Percentiles rank a stretch among this genome's conserved stretches.
These are phyloP conservation scores for Ophion slaviceki DNA, from an alignment of 2,888 invertebrate species.

Conservation along the genomic window DNA sequence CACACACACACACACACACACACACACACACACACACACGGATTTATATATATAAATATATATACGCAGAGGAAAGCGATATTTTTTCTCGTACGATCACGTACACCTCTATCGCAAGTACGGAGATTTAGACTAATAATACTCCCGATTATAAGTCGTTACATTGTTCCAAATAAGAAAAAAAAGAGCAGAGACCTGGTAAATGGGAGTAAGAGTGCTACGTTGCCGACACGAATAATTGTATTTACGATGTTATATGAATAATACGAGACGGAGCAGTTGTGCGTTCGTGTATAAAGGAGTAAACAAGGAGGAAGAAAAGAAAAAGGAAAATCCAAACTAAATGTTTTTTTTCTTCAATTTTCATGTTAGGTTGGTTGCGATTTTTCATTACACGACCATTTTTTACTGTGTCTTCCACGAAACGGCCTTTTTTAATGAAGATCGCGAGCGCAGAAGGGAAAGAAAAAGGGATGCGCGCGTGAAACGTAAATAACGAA, in stretches of 20 bases:
- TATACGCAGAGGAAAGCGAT: not conserved
- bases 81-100: conserved; percentile 41
- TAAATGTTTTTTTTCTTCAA: conserved; percentile 54
- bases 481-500: conserved; percentile 50
- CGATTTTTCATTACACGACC: conserved; percentile 70
- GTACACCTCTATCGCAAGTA: conserved; percentile 45
- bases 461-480: conserved; percentile 28
- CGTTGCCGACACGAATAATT: conserved; percentile 64
- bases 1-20: conserved; percentile 9
- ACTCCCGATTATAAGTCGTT: conserved; percentile 66
- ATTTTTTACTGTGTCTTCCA: conserved; percentile 73
- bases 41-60: not conserved
- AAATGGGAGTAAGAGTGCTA: conserved; percentile 39
- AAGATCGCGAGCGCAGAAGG: conserved; percentile 65
- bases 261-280: conserved; percentile 62
- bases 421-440: conserved; percentile 73
- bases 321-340: conserved; percentile 30
- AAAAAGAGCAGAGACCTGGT: conserved; percentile 3
- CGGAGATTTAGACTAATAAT: conserved; percentile 52
- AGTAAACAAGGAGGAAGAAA: conserved; percentile 14
- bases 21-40: conserved; percentile 3
- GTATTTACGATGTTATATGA: conserved; percentile 68
- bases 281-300: conserved; percentile 67
- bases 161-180: conserved; percentile 65
- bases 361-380: conserved; percentile 49